Evolutionary conservation across 92 coral and sea anemone genomes (phyloP).

Genomic region (Epizoanthus stellaris): DNA sequence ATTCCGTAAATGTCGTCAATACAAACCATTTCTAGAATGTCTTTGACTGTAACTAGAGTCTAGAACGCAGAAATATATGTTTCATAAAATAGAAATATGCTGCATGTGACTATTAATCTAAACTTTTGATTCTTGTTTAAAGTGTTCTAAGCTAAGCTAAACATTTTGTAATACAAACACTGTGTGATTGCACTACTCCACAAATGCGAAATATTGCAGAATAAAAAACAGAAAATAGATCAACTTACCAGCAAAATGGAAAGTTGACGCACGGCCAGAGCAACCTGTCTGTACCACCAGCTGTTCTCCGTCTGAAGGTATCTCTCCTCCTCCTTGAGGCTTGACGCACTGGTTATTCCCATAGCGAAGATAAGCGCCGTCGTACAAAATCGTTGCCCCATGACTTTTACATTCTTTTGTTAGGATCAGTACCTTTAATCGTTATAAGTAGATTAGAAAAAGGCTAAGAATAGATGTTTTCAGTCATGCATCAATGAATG

Average conservation of each 20-base stretch:
- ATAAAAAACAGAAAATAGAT: not conserved
- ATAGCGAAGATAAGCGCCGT: conserved; percentile 36
- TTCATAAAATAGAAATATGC: too few species aligned
- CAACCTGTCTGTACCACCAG: conserved; percentile 38
- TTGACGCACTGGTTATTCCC: conserved; percentile 11
- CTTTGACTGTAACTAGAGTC: too few species aligned
- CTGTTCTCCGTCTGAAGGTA: conserved; percentile 30
- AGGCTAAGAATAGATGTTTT: too few species aligned
- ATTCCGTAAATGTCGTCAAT: too few species aligned
- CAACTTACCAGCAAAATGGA: conserved; percentile 45
- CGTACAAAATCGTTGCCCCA: conserved; percentile 32
- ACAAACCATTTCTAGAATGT: too few species aligned
- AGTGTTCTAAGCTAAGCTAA: too few species aligned
- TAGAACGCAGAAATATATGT: too few species aligned
- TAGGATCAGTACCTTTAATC: conserved; percentile 35
- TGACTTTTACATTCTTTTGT: conserved; percentile 7
- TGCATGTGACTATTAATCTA: too few species aligned
- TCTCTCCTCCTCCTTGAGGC: conserved; percentile 29
- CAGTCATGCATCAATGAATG: too few species aligned
- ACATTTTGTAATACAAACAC: too few species aligned
- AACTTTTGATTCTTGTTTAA: too few species aligned
- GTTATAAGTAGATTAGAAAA: not conserved
- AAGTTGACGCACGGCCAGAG: conserved; percentile 22
- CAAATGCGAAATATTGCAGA: too few species aligned
- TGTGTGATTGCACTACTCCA: not conserved